Percentiles rank a stretch among this genome's conserved stretches.
phyloP scores from a whole-genome alignment of 2,888 invertebrate genomes.

The Xestia sexstrigata region DNA sequence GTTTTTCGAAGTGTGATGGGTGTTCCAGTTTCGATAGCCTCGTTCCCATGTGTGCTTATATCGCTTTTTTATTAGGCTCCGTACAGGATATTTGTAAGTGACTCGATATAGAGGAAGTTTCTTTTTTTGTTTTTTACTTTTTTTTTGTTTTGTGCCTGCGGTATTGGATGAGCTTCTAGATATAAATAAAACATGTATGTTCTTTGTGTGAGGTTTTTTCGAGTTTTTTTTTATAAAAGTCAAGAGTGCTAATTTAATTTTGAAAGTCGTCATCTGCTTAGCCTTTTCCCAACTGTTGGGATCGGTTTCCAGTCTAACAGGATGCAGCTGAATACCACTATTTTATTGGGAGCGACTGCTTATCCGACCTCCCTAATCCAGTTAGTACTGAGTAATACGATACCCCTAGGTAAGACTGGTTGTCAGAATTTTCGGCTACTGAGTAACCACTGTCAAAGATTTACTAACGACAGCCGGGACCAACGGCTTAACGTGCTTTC shows the following conservation, averaged over 20 bases:
- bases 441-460: no score
- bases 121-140: not conserved
- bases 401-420: no score
- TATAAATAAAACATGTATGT: not conserved
- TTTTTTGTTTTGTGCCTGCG: not conserved
- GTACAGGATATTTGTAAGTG: not conserved
- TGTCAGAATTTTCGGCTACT: no score
- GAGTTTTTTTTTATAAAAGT: not conserved
- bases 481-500: no score
- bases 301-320: no score
- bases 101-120: not conserved
- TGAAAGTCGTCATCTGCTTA: no score
- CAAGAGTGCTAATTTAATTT: not conserved
- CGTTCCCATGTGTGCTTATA: constrained; percentile 38
- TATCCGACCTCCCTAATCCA: no score
- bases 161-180: not conserved
- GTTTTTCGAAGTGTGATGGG: constrained; percentile 51
- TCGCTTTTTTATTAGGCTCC: constrained; percentile 37
- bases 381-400: no score
- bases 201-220: not conserved
- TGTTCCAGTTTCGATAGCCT: constrained; percentile 43
- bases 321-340: no score
- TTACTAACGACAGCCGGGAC: no score
- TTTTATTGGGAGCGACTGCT: no score
- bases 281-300: no score